Conservation (phyloP, 2,888 invertebrate genomes). For the Heteromyza rotundicornis region DNA sequence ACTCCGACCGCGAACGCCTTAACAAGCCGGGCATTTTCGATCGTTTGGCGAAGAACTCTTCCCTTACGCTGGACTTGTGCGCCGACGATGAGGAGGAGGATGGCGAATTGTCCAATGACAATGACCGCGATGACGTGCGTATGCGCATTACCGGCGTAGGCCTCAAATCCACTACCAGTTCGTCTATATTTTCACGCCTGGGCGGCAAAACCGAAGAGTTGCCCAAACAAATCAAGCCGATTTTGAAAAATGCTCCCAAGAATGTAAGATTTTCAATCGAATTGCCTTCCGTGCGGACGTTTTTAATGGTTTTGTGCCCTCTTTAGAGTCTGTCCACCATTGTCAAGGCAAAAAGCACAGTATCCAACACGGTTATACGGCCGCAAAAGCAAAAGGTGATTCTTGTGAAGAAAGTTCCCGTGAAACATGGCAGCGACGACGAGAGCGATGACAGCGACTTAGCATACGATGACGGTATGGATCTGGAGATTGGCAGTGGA, state of each 20-base stretch:
- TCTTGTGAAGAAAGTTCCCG: conserved; percentile 59
- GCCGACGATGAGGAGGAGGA: conserved; percentile 36
- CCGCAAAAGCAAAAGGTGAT: conserved; percentile 56
- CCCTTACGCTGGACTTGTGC: conserved; percentile 16
- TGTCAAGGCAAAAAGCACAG: conserved; percentile 44
- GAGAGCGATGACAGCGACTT: conserved; percentile 44
- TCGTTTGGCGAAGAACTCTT: conserved; percentile 43
- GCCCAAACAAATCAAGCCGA: conserved; percentile 53
- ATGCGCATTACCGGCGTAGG: conserved; percentile 46
- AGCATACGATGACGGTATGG: conserved; percentile 32
- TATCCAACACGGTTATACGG: conserved; percentile 30
- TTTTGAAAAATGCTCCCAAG: conserved; percentile 51
- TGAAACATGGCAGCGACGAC: conserved; percentile 52
- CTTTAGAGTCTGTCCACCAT: conserved; percentile 38
- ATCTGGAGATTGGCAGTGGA: conserved; percentile 39
- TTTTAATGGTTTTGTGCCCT: conserved; percentile 8
- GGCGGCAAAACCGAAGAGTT: conserved; percentile 48
- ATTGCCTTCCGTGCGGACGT: not conserved
- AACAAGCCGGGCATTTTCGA: conserved; percentile 52
- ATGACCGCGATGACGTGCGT: conserved; percentile 39
- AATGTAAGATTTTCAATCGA: conserved; percentile 34
- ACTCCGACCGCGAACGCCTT: conserved; percentile 53
- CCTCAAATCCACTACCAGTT: conserved; percentile 32
- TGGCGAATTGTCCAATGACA: conserved; percentile 41
- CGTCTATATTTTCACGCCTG: conserved; percentile 59